Base-by-base conservation (phyloP, 2,113 vertebrate genomes). In the Lagopus leucura region DNA sequence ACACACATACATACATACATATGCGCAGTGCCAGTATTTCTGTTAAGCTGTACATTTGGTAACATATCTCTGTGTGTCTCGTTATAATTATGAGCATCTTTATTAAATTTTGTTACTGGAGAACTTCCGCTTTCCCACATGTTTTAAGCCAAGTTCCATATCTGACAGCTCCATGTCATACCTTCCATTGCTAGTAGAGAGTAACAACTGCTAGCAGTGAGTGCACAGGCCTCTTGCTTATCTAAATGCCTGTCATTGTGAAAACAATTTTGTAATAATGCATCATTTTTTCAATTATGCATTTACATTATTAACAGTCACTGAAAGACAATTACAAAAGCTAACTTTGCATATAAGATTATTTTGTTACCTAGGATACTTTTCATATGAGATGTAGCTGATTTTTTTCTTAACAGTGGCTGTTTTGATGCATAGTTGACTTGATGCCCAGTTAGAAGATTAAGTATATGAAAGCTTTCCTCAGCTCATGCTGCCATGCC, bases 281-380 rank as follows among this genome's bases (percentile, higher is more conserved):
- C 72, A 74, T 95, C 25, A 92, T 75, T 89, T 88, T 93, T 92
- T 90, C 61, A 96, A 94, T 94, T 96, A 87, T 67, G 90, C 77
- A 97, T 93, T 93, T 95, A 92, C 92, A 97, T 97, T 98, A 98
- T 98, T 98, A 97, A 91, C 97, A 98, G 94, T 82, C 97, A 98
- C 92, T 98, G 97, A 98, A 98, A 98, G 97, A 98, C 95, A 97
- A 95, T 97, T 96, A 97, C 96, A 97, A 98, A 98, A 96, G 82
- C 84, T 78, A 89, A 66, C 93, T 88, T 94, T 96, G 73, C 96
- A 97, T 96, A 96, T 89, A 96, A 92, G 81, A 95, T 97, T 93
- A 83, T 92, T 90, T 94, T 87, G 95, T 97, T 97, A 81, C 97
- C 97, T 91, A 95, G 96, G 95, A 79, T 95, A 96, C 84, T 89